Percentiles rank a stretch among this genome's conserved stretches.
phyloP scores from a whole-genome alignment of 2,797 vertebrate genomes.

The Sternarchorhynchus goeldii region DNA sequence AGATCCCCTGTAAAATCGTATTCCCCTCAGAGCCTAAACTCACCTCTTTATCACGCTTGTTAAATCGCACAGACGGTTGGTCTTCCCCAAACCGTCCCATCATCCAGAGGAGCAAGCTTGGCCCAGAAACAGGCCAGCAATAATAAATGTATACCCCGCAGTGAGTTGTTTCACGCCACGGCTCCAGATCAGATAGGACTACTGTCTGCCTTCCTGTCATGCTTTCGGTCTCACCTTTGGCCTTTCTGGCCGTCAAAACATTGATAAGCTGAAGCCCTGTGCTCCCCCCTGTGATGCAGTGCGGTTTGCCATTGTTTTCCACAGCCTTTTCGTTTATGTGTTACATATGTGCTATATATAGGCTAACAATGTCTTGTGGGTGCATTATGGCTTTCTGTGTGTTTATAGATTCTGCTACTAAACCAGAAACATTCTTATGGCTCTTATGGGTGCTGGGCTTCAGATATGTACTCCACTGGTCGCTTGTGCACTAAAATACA shows the following conservation, averaged over 20 bases:
- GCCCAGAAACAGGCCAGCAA: slow-evolving; percentile 41
- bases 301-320: too few relatives aligned
- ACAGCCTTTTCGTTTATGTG: neutral
- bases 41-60: slow-evolving; percentile 44
- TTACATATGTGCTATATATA: neutral
- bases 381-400: neutral
- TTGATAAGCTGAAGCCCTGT: neutral
- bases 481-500: neutral
- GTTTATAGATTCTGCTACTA: neutral
- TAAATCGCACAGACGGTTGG: slow-evolving; percentile 44
- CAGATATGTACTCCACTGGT: neutral
- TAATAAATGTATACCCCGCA: slow-evolving; percentile 39
- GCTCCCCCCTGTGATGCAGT: neutral
- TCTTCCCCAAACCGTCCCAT: slow-evolving; percentile 20
- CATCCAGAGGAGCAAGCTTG: slow-evolving; percentile 42
- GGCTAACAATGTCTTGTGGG: too few relatives aligned
- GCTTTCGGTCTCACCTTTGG: slow-evolving; percentile 17
- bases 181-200: slow-evolving; percentile 38
- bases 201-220: slow-evolving; percentile 9
- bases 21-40: neutral
- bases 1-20: slow-evolving; percentile 1
- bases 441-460: neutral
- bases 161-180: slow-evolving; percentile 16
- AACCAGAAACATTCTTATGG: neutral
- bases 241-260: slow-evolving; percentile 17